Evolutionary conservation across 2,888 invertebrate genomes (phyloP), one percentile per base, ranked within the genome.

Genomic region (Tenthredo livida): DNA sequence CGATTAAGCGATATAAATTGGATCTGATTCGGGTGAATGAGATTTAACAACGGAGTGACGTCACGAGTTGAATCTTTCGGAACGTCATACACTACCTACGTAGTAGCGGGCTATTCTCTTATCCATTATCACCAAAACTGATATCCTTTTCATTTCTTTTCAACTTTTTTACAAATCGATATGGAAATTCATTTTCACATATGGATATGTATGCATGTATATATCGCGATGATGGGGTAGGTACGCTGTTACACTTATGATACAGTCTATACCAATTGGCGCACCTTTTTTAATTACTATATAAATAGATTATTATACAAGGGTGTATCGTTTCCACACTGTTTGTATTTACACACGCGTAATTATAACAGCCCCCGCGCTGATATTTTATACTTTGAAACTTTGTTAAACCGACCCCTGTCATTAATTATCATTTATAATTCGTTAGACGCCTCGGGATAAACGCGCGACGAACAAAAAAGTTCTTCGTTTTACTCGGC

Each of bases 1-100:
- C 61, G 80, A 80, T 80, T 61, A 43, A 80, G 21, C 61, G 21
- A 21, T 80, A 61, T 61, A 80, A 80, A 80, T 47, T 77, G 77
- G 54, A 77, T 77, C 15, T 77, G 77, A 77, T 77, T 77, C 25
- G 54, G 54, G 54, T 54, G 47, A 54, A 77, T 77, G 77, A 77
- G 77, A 77, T 54, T 77, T 77, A 77, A 50, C 54, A 40, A 77
- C 77, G 25, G 33, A 10, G n/a, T 54, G 54, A 77, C 54, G 77
- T 77, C 77, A 77, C 77, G 77, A 2, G 29, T 25, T 25, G 54
- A 50, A 17, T 25, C 75, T 9, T 75, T 47, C 9, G 5, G 7
- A 17, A 50, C 43, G 40, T 72, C 43, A 29, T 37, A 4, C 4
- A 33, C 4, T 33, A 37, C 37, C 0, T 21, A 29, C 15, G 40